Conservation (phyloP, 2,888 invertebrate genomes). For the Stenchaetothrips biformis region DNA sequence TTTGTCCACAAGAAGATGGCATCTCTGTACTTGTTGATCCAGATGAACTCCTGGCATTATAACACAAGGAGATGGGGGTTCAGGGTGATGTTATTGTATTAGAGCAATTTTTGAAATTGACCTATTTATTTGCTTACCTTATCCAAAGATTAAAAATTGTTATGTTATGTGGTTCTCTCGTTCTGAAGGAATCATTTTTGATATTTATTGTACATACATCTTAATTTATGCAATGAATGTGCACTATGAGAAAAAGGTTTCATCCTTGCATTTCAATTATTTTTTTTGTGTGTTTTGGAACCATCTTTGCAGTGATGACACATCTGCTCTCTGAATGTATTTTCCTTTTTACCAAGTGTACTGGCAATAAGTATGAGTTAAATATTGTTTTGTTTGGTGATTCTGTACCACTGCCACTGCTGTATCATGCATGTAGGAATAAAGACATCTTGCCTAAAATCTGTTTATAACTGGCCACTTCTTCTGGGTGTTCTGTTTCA, state of each 20-base stretch:
- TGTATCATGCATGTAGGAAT: not conserved
- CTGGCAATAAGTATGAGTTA: not conserved
- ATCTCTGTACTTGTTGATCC: constrained; percentile 7
- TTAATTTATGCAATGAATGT: not conserved
- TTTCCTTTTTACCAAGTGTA: not conserved
- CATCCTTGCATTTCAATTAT: not conserved
- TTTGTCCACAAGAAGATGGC: not conserved
- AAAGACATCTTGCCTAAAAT: no score
- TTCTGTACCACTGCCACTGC: not conserved
- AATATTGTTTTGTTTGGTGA: not conserved
- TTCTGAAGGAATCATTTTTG: not conserved
- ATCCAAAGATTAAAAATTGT: not conserved
- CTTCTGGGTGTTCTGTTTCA: no score
- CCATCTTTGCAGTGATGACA: not conserved
- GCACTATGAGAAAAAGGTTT: not conserved
- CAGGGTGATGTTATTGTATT: not conserved
- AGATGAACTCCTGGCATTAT: not conserved
- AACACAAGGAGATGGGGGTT: not conserved
- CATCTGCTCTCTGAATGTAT: not conserved
- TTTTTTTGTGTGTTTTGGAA: not conserved
- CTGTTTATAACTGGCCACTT: no score
- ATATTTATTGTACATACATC: not conserved
- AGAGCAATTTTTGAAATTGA: not conserved
- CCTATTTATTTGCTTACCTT: not conserved
- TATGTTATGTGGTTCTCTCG: not conserved